Evolutionary conservation across 2,888 invertebrate genomes (phyloP).

Genomic region (Sclerodermus sp.): DNA sequence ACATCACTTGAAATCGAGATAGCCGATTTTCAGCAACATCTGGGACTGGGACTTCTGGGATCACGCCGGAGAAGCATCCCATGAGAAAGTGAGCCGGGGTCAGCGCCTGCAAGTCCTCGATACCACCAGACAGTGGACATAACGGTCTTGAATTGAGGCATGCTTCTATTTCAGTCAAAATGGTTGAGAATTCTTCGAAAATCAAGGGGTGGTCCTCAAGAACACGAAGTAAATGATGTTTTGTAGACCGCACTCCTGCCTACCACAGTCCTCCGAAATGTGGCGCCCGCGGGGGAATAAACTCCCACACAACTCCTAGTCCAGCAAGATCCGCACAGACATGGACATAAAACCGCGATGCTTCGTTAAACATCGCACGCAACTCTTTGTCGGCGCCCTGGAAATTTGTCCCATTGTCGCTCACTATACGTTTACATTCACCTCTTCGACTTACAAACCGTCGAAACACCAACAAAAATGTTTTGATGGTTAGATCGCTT

Average conservation of each 20-base stretch:
- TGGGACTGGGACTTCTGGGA: background rate
- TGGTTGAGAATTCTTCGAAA: background rate
- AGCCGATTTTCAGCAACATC: background rate
- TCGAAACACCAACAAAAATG: background rate
- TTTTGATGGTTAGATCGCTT: background rate
- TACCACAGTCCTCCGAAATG: background rate
- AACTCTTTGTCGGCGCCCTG: background rate
- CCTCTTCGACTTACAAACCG: background rate
- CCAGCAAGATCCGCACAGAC: background rate
- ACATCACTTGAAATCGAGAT: background rate
- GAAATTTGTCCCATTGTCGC: background rate
- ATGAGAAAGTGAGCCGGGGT: background rate
- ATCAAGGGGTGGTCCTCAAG: background rate
- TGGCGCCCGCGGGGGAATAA: background rate
- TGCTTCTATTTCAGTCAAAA: background rate
- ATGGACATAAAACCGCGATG: background rate
- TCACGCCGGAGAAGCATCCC: background rate
- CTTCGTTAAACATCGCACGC: background rate
- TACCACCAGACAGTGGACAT: background rate
- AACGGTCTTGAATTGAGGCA: background rate
- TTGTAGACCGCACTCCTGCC: background rate
- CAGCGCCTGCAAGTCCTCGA: background rate
- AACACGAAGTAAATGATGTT: background rate
- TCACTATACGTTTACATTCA: background rate
- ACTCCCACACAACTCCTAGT: background rate